phyloP scores from a whole-genome alignment of 2,888 invertebrate genomes.

The Limnephilus auricula region DNA sequence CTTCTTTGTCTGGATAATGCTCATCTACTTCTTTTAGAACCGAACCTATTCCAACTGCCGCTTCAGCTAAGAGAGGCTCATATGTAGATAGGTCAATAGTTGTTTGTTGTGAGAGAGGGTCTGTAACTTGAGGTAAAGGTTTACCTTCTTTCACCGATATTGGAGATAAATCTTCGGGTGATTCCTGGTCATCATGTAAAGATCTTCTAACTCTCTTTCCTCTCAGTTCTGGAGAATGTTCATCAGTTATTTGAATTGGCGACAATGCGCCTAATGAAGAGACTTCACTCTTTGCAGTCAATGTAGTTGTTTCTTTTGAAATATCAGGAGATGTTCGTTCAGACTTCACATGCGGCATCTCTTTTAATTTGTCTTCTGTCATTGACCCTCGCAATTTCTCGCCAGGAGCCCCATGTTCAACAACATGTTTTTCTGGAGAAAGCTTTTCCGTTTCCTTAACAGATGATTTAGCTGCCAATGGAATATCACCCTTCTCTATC shows the following conservation, averaged over 20 bases:
- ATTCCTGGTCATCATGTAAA: slow-evolving; percentile 9
- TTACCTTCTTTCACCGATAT: slow-evolving; percentile 47
- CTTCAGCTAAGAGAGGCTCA: background rate
- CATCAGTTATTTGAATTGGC: background rate
- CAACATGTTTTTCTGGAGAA: background rate
- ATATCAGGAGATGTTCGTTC: background rate
- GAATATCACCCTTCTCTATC: no score
- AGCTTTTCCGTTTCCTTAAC: background rate
- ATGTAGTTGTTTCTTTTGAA: background rate
- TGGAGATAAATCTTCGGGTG: background rate
- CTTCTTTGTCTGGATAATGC: background rate
- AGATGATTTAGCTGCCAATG: background rate
- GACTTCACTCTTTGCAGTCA: background rate
- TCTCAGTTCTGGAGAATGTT: background rate
- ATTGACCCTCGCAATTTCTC: no score
- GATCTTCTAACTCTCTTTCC: background rate
- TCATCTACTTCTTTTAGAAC: background rate
- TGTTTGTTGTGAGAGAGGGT: background rate
- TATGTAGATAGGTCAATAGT: background rate
- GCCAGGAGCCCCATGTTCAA: background rate
- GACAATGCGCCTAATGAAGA: background rate
- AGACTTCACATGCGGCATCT: background rate
- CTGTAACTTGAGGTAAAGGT: background rate
- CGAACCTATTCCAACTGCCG: background rate
- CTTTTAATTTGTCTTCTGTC: no score